phyloP scores from a whole-genome alignment of 2,888 invertebrate species.

The Hedychridium roseum region DNA sequence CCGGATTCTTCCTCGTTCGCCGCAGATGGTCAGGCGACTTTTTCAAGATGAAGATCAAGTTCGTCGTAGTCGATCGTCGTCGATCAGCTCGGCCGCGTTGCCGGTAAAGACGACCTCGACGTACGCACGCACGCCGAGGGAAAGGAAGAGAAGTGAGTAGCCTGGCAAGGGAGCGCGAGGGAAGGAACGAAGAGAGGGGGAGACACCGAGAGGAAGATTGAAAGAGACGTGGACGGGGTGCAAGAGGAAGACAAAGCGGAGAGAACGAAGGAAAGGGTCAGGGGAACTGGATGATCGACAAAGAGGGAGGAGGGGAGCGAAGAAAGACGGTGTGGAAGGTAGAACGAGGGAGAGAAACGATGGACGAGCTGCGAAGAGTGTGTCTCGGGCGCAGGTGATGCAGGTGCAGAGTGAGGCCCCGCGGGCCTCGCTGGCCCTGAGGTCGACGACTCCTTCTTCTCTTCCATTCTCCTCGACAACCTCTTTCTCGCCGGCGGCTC shows the following conservation, averaged over 20 bases:
- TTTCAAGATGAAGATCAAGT: constrained; percentile 31
- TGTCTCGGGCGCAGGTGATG: constrained; percentile 29
- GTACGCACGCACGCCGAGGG: too few relatives aligned
- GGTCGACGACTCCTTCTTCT: constrained; percentile 33
- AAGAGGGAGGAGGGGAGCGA: too few relatives aligned
- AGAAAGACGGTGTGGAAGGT: too few relatives aligned
- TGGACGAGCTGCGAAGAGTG: too few relatives aligned
- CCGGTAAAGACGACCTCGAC: too few relatives aligned
- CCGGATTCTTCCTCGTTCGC: constrained; percentile 16
- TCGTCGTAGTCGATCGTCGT: constrained; percentile 12
- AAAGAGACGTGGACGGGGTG: constrained; percentile 7
- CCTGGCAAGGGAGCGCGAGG: constrained; percentile 11
- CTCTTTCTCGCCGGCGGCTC: constrained; percentile 9
- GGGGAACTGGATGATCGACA: too few relatives aligned
- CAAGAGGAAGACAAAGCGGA: too few relatives aligned
- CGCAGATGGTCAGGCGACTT: constrained; percentile 31
- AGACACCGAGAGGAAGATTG: not conserved
- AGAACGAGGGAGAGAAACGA: too few relatives aligned
- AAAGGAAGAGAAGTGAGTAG: too few relatives aligned
- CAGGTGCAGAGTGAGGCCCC: constrained; percentile 39
- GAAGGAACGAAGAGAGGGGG: constrained; percentile 6
- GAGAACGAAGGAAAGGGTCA: too few relatives aligned
- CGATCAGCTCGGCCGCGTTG: not conserved
- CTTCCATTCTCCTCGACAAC: constrained; percentile 9
- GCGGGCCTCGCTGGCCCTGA: constrained; percentile 24